Conservation (phyloP, 2,113 vertebrate genomes). For the Desmodus rotundus region DNA sequence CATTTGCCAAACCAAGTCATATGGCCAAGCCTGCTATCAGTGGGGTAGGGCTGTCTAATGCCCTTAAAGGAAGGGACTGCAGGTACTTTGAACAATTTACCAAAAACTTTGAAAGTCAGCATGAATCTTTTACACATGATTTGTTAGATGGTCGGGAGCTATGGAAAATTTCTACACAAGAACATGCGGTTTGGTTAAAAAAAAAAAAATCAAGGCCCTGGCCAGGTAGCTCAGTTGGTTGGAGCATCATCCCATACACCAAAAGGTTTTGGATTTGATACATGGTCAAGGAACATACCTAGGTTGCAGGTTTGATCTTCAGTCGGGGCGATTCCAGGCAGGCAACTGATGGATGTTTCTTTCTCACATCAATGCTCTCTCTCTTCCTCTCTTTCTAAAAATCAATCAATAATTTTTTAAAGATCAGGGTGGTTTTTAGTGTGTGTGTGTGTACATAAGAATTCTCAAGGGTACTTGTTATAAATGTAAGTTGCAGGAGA, state of each 20-base stretch:
- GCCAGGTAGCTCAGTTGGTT: too few species aligned
- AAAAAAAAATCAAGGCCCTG: not conserved
- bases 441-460: not conserved
- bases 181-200: not conserved
- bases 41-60: not conserved
- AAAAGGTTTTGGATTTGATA: too few species aligned
- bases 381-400: too few species aligned
- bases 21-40: not conserved
- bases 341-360: too few species aligned
- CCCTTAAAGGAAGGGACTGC: not conserved
- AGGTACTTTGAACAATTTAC: slow-evolving; percentile 4
- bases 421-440: not conserved
- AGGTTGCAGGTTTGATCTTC: too few species aligned
- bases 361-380: too few species aligned
- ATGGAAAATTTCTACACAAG: not conserved
- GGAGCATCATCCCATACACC: too few species aligned
- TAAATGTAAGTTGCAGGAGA: not conserved
- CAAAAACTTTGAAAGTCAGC: not conserved
- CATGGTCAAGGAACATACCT: too few species aligned
- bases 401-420: not conserved
- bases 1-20: not conserved
- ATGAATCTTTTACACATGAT: not conserved
- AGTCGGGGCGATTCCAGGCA: too few species aligned
- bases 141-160: not conserved
- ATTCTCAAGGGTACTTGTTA: not conserved